Evolutionary conservation across 2,113 vertebrate species (phyloP).

Genomic region (Scartelaos histophorus): DNA sequence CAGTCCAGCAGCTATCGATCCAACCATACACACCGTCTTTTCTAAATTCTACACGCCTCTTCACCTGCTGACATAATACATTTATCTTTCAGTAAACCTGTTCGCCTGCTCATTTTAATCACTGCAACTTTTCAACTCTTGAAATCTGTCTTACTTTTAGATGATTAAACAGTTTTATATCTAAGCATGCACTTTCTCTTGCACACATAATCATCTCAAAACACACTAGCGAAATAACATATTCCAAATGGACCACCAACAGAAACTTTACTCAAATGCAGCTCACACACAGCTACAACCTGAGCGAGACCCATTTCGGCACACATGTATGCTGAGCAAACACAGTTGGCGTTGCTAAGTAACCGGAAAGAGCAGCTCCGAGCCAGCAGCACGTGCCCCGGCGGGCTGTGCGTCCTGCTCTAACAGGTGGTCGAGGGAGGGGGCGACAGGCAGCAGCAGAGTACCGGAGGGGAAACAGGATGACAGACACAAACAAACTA

Average conservation of each 20-base stretch:
- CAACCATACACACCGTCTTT: constrained; percentile 38
- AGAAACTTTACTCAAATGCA: constrained; percentile 38
- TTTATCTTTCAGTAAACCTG: constrained; percentile 37
- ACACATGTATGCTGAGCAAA: constrained; percentile 71
- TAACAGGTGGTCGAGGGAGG: constrained; percentile 70
- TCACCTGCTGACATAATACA: constrained; percentile 27
- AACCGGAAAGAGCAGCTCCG: constrained; percentile 73
- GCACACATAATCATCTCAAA: constrained; percentile 30
- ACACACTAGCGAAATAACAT: constrained; percentile 18
- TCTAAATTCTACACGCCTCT: constrained; percentile 57
- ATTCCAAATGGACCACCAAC: constrained; percentile 5
- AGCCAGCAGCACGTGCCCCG: constrained; percentile 63
- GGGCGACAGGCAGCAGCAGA: background rate
- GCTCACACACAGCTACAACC: constrained; percentile 47
- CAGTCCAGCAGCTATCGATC: constrained; percentile 62
- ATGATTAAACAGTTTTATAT: background rate
- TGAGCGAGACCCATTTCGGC: constrained; percentile 62
- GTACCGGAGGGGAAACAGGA: constrained; percentile 37
- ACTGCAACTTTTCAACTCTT: constrained; percentile 24
- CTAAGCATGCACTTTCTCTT: constrained; percentile 35
- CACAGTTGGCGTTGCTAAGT: constrained; percentile 74
- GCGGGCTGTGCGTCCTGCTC: constrained; percentile 62
- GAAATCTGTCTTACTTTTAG: constrained; percentile 36
- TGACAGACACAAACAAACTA: constrained; percentile 51
- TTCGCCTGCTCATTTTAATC: constrained; percentile 11